Evolutionary conservation across 1,140 invertebrate genomes (phyloP).

Genomic region (Pachyrhynchus sulphureomaculatus): DNA sequence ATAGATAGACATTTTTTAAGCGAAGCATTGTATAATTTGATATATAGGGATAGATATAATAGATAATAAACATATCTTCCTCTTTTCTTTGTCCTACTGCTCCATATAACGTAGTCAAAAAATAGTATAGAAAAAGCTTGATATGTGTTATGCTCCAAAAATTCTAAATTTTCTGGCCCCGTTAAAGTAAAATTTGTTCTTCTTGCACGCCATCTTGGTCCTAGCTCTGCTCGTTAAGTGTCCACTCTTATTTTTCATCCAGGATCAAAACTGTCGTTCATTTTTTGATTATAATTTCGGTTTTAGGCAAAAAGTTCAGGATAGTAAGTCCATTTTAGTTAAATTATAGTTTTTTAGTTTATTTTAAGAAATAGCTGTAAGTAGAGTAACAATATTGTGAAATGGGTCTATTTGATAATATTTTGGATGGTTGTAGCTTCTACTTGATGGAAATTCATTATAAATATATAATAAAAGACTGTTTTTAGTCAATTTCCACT

Average conservation of each 20-base stretch:
- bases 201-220: background rate
- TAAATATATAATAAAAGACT: no score
- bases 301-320: background rate
- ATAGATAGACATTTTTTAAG: conserved; percentile 4
- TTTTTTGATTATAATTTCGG: background rate
- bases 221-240: background rate
- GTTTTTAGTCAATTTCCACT: no score
- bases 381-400: no score
- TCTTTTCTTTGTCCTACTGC: background rate
- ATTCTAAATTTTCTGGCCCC: conserved; percentile 7
- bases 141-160: conserved; percentile 9
- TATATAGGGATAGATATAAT: conserved; percentile 8
- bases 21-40: conserved; percentile 9
- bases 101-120: conserved; percentile 10
- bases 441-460: no score
- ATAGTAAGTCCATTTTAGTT: background rate
- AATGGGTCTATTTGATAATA: no score
- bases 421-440: no score
- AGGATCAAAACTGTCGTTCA: conserved; percentile 15
- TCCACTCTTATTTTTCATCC: conserved; percentile 3
- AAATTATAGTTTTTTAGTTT: background rate
- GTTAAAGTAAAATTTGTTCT: background rate
- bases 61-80: background rate
- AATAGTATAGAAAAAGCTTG: conserved; percentile 13
- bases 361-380: no score